phyloP scores from a whole-genome alignment of 2,113 vertebrate species.

The Bothrops jararaca region DNA sequence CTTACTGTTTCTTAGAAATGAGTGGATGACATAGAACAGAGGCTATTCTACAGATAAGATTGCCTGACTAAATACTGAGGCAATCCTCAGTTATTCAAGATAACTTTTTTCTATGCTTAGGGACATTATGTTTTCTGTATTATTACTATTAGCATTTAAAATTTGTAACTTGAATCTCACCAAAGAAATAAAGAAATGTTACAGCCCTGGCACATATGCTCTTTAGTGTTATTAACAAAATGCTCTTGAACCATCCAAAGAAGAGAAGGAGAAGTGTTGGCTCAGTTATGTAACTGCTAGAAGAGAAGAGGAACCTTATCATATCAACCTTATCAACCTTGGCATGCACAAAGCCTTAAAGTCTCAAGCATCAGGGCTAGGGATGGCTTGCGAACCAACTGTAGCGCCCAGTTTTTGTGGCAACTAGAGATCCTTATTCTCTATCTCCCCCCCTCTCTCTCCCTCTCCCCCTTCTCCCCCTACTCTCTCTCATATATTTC shows the following conservation, averaged over 20 bases:
- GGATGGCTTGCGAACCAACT: neutral
- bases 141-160: neutral
- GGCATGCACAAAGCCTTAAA: neutral
- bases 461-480: too few species aligned
- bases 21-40: neutral
- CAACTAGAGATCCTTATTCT: neutral
- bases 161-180: neutral
- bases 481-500: neutral
- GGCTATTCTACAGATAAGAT: constrained; percentile 7
- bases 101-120: neutral
- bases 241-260: neutral
- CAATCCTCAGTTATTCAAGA: neutral
- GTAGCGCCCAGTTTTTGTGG: neutral
- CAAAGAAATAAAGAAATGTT: neutral
- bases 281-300: neutral
- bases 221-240: neutral
- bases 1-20: neutral
- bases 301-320: neutral
- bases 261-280: neutral
- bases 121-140: neutral
- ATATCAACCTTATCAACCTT: too few species aligned
- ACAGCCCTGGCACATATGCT: neutral
- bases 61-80: neutral
- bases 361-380: neutral
- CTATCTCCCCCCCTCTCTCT: accelerated